Evolutionary conservation across 2,797 vertebrate genomes (phyloP).

Genomic region (Neomorphus geoffroyi): DNA sequence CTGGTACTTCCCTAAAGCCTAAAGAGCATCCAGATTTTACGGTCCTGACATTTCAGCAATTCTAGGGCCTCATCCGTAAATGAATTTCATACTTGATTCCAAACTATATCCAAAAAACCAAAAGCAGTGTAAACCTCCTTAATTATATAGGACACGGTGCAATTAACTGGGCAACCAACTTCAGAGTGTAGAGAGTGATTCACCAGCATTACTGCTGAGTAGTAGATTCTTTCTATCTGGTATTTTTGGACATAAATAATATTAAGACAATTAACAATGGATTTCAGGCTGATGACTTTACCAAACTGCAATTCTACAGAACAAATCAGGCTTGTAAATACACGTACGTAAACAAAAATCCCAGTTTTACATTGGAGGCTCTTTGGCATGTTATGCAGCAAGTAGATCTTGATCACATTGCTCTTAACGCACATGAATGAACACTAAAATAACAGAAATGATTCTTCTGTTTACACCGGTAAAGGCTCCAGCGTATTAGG

Average conservation of each 20-base stretch:
- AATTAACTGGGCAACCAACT: not conserved
- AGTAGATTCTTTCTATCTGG: not conserved
- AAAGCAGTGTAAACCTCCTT: not conserved
- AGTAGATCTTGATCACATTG: not conserved
- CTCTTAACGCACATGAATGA: not conserved
- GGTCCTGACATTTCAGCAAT: not conserved
- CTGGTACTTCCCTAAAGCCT: not conserved
- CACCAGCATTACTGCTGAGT: not conserved
- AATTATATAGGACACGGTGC: not conserved
- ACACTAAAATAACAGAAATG: not conserved
- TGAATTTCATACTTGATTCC: accelerated
- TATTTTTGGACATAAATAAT: not conserved
- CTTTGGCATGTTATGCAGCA: not conserved
- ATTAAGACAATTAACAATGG: not conserved
- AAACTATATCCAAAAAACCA: not conserved
- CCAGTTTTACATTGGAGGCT: not conserved
- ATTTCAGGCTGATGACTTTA: not conserved
- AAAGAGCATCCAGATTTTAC: not conserved
- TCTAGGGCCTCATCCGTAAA: not conserved
- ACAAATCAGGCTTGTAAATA: not conserved
- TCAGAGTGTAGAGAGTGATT: not conserved
- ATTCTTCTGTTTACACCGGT: not conserved
- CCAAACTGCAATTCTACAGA: not conserved
- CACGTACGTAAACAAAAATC: not conserved
- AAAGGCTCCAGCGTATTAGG: not conserved